phyloP scores from a whole-genome alignment of 1,140 invertebrate species.

The Bombus difficillimus region DNA sequence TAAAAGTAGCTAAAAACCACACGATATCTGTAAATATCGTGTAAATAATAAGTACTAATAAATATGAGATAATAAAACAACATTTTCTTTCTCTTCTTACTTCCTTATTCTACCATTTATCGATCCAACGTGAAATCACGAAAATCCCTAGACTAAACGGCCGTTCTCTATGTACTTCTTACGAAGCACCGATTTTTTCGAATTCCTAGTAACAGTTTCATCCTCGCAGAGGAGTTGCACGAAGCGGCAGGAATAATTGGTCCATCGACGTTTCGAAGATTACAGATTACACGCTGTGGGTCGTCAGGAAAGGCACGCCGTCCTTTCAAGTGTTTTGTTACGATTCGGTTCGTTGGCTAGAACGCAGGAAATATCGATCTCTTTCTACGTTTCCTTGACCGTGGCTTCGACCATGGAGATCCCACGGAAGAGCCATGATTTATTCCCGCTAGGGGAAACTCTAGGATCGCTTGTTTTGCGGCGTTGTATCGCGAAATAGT shows the following conservation, averaged over 20 bases:
- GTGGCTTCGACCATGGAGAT: not conserved
- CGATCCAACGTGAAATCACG: too few species aligned
- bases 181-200: not conserved
- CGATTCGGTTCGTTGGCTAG: conserved; percentile 3
- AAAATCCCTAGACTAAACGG: too few species aligned
- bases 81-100: not conserved
- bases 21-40: too few species aligned
- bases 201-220: not conserved
- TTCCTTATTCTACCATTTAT: not conserved
- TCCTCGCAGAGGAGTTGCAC: not conserved
- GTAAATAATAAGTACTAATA: not conserved
- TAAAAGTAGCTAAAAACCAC: too few species aligned
- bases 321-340: not conserved
- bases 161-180: not conserved
- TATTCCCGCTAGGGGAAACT: not conserved
- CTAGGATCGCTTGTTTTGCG: not conserved
- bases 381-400: conserved; percentile 2
- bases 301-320: not conserved
- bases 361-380: conserved; percentile 19
- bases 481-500: not conserved
- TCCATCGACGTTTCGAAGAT: not conserved
- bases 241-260: not conserved
- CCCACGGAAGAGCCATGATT: conserved; percentile 2
- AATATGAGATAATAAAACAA: not conserved
- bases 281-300: not conserved